A percentile compares a stretch with the other conserved stretches of the same genome.
Conservation (phyloP, 2,888 invertebrate genomes). For the Cheilosia soror region DNA sequence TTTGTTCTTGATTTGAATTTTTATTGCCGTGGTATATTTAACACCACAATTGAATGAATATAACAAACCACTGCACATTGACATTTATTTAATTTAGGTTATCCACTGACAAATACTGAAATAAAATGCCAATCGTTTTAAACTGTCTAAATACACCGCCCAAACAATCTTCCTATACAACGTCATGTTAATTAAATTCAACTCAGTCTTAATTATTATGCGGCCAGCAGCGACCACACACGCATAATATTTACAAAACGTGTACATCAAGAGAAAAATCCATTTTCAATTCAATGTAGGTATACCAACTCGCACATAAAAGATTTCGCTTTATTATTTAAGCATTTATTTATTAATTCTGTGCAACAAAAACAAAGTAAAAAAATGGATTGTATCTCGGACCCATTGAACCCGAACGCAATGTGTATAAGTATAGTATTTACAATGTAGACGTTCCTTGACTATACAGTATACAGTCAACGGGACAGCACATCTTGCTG, state of each 20-base stretch:
- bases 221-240: slow-evolving; percentile 44
- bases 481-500: slow-evolving; percentile 22
- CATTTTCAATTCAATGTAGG: slow-evolving; percentile 38
- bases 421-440: slow-evolving; percentile 20
- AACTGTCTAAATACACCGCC: slow-evolving; percentile 10
- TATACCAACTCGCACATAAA: slow-evolving; percentile 7
- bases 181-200: slow-evolving; percentile 58
- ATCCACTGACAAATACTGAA: slow-evolving; percentile 3
- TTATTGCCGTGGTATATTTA: too few relatives aligned
- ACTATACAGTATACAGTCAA: too few relatives aligned
- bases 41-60: too few relatives aligned
- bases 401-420: slow-evolving; percentile 60
- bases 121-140: slow-evolving; percentile 31
- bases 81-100: slow-evolving; percentile 13
- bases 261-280: slow-evolving; percentile 33
- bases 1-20: too few relatives aligned
- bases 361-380: slow-evolving; percentile 8
- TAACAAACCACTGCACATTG: too few relatives aligned
- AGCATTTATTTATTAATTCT: slow-evolving; percentile 39
- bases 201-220: slow-evolving; percentile 68
- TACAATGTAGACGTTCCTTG: slow-evolving; percentile 4
- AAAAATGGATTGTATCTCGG: slow-evolving; percentile 13
- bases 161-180: slow-evolving; percentile 42
- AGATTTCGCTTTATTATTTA: slow-evolving; percentile 46
- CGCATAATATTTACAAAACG: slow-evolving; percentile 11